Percentiles rank a stretch among this genome's conserved stretches.
Evolutionary conservation across 2,113 vertebrate species (phyloP).

Genomic region (Aegithalos caudatus): DNA sequence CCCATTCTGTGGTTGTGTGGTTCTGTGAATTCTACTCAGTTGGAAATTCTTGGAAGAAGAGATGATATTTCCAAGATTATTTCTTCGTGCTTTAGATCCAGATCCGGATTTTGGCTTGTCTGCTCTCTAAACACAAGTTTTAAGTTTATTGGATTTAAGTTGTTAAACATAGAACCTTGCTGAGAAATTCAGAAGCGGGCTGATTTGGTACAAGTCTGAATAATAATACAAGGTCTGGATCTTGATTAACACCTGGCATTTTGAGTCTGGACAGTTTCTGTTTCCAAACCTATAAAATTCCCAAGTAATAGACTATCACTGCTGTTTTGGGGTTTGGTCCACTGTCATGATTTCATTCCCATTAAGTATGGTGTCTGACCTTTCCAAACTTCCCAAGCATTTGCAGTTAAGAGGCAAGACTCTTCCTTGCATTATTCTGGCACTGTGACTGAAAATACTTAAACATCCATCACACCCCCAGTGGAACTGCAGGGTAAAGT

Average conservation of each 20-base stretch:
- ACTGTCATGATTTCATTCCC: not conserved
- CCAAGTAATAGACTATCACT: not conserved
- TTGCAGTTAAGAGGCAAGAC: not conserved
- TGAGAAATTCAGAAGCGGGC: not conserved
- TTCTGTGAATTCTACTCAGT: not conserved
- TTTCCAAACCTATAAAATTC: not conserved
- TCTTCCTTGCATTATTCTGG: not conserved
- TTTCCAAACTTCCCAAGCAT: not conserved
- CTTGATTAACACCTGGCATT: not conserved
- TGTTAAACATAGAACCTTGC: not conserved
- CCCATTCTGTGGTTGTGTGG: not conserved
- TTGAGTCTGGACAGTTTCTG: not conserved
- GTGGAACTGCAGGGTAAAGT: not conserved
- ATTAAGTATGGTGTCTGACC: not conserved
- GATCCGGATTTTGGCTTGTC: not conserved
- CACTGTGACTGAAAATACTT: not conserved
- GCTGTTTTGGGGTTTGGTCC: not conserved
- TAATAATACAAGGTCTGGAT: not conserved
- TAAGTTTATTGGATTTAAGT: not conserved
- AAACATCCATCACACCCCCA: not conserved
- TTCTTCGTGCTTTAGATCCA: not conserved
- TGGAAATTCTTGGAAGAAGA: not conserved
- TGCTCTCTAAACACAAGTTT: not conserved
- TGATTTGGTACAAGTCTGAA: not conserved
- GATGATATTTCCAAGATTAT: not conserved